Base-by-base conservation (phyloP, 2,113 vertebrate species). In the Danionella cerebrum region DNA sequence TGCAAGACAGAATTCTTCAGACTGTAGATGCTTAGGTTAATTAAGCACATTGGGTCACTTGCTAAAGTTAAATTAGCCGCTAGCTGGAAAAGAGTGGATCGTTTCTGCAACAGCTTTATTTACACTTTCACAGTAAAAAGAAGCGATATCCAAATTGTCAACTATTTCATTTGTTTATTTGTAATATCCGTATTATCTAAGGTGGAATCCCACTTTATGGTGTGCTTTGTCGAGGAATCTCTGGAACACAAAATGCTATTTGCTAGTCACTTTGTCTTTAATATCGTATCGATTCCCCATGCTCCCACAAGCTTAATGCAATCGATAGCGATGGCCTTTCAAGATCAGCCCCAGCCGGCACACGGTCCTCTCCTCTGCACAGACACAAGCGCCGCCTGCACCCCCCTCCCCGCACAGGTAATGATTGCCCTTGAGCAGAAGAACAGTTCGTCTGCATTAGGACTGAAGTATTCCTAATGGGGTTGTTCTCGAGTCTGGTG, bases 221-320 rank as follows among this genome's bases (percentile, higher is more conserved):
- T 65, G 22, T 16, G 45, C 72, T 76, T 81, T 70, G 76, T 86
- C 82, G 80, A 76, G 83, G 81, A 77, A 76, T 80, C 70, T 76
- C 82, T 79, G 80, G 78, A 77, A 60, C 27, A 76, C 79, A 72
- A 71, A 77, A 77, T 74, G 68, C 81, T 74, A 69, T 80, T 81
- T 76, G 77, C 76, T 72, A 71, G 73, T 79, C 72, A 76, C 86
- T 85, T 80, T 72, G 76, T 82, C 86, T 87, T 86, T 83, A 86
- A 88, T 84, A 86, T 85, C 82, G 72, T 84, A 90, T 90, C 79
- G 88, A 90, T 89, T 88, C 85, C 79, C 80, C 66, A 66, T 77
- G 77, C 84, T 88, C 73, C 72, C 81, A 80, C 83, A 76, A 87
- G 87, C 84, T 85, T 87, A 87, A 87, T 80, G 81, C 76, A 22